Evolutionary conservation across 2,888 invertebrate genomes (phyloP), one percentile per base, ranked within the genome.

Genomic region (Drosophila meridionalis): DNA sequence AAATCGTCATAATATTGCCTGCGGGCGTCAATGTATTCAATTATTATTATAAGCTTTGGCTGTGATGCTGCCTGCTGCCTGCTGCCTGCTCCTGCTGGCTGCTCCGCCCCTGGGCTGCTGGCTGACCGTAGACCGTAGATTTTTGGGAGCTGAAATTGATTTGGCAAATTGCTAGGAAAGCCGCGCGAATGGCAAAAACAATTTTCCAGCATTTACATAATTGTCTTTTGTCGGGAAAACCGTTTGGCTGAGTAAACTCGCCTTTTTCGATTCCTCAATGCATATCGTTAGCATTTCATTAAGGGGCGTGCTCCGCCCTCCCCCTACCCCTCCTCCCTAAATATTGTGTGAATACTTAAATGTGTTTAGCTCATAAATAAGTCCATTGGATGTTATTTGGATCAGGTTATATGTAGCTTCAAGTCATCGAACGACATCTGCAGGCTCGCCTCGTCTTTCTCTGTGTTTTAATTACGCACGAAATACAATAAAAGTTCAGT

Each of bases 141-240:
- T 66, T 52, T 32, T 60, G 45, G 66, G 56, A 70, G 73, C 61
- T 34, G 48, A 78, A 85, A 88, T 85, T 85, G 85, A 85, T 86
- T 85, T 88, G 82, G 62, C 81, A 72, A 85, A 85, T 84, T 84
- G 87, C 64, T 69, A 56, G 43, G 75, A 69, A 66, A 70, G 7
- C 64, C 57, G 48, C 69, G 58, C 55, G 56, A 76, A 78, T 72
- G 70, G 83, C 73, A 76, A 53, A 83, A 85, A 82, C 85, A 88
- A 85, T 85, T 85, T 87, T 83, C 89, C 79, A 83, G 66, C 83
- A 85, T 85, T 85, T 85, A 78, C 85, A 85, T 85, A 85, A 85
- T 88, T 88, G 82, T 80, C 86, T 71, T 82, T 87, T 84, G 82
- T 76, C 80, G 69, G 42, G 36, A 61, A 72, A 55, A 50, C 43